Conservation (phyloP, 2,113 vertebrate species). For the Panurus biarmicus region DNA sequence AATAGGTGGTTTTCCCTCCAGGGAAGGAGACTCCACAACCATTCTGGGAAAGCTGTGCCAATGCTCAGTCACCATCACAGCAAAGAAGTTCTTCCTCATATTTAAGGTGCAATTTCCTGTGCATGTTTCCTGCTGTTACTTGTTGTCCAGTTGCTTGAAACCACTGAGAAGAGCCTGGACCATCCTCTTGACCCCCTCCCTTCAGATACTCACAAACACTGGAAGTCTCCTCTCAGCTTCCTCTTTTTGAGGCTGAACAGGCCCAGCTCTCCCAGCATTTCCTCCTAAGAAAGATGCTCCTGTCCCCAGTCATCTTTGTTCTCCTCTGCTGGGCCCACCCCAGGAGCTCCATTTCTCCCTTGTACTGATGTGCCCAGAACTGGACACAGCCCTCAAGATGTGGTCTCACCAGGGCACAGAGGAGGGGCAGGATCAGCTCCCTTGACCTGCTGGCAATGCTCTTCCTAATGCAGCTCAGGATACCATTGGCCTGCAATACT, state of each 20-base stretch:
- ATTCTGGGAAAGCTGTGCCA: background rate
- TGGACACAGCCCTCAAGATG: background rate
- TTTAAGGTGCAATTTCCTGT: background rate
- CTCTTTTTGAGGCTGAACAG: background rate
- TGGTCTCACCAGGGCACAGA: background rate
- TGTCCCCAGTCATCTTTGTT: fast-evolving
- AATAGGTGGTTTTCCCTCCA: background rate
- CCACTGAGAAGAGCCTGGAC: fast-evolving
- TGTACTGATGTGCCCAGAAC: background rate
- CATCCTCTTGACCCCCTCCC: background rate
- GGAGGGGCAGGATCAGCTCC: background rate
- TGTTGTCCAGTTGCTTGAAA: background rate
- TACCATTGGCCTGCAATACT: background rate
- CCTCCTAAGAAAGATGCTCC: background rate
- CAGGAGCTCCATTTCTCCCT: background rate
- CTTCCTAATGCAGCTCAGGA: background rate
- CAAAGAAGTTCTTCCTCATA: background rate
- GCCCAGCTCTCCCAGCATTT: background rate
- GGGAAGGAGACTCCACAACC: background rate
- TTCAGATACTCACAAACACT: background rate
- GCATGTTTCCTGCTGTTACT: fast-evolving
- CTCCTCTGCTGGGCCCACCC: background rate
- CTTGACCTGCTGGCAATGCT: background rate
- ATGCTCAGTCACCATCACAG: background rate
- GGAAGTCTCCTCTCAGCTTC: background rate